Base-by-base conservation (phyloP, 1,140 invertebrate genomes). In the Alviniconcha marisindica region DNA sequence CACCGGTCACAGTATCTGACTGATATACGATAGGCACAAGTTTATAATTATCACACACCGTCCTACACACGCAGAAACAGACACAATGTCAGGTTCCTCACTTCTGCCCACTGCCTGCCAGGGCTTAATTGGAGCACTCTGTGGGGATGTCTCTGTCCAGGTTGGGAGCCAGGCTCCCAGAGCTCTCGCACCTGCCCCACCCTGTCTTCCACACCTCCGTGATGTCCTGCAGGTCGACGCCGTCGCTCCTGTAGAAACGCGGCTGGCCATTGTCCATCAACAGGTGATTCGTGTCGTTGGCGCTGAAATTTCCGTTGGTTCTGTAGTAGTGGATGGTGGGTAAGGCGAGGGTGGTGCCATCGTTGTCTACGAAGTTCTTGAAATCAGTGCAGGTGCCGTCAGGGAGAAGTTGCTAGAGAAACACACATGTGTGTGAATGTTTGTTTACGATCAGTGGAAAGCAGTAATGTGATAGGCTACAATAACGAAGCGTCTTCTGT, bases 141-240 rank as follows among this genome's bases (percentile, higher is more conserved):
- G 63, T 38, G 10, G 66, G 36, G 42, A 83, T 56, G 21, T 77
- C 40, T 31, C 71, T 10, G 51, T 89, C 85, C 0, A 79, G n/a
- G 42, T 87, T 84, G 3, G 90, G 90, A 2, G 87, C 87, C 28
- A 88, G 56, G 82, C 86, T 88, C 18, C 90, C 90, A 12, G 84
- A 88, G 74, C 85, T 86, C 36, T 86, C 83, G 81, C 90, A 91
- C 40, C 83, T 77, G 14, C 63, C 79, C 84, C 89, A 90, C 0
- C 90, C 90, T 15, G 90, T 91, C 78, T 84, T 87, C 90, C 90
- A 91, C 0, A 90, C 86, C 3, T 83, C 63, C 0, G 38, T 80
- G 15, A 90, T 88, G 36, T 91, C 89, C 24, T 77, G 76, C 28
- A 91, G 44, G 40, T 88, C 83, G 15, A 14, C 31, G 24, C 66